Conservation (phyloP, 2,888 invertebrate species). For the Polylopha cassiicola region DNA sequence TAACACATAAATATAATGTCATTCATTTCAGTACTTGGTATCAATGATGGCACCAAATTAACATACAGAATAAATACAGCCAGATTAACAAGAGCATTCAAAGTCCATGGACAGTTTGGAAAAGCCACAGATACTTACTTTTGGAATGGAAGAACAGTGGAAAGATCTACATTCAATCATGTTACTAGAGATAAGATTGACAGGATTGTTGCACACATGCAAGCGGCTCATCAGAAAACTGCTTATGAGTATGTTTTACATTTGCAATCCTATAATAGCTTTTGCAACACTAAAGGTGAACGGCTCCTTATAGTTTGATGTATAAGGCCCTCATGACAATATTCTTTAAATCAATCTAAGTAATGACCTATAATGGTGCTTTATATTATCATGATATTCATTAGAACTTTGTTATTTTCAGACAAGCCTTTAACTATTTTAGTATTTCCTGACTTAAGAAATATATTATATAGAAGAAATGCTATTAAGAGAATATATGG, state of each 20-base stretch:
- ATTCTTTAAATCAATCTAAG: no score
- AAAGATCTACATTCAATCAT: constrained; percentile 82
- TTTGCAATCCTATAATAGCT: constrained; percentile 1
- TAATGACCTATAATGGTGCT: no score
- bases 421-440: no score
- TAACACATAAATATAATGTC: neutral
- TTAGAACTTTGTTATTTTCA: no score
- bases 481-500: no score
- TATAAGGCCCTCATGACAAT: no score
- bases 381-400: no score
- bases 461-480: no score
- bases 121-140: constrained; percentile 85
- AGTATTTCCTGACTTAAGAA: no score
- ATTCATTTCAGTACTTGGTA: constrained; percentile 80
- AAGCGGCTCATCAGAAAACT: constrained; percentile 90
- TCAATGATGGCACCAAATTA: constrained; percentile 80
- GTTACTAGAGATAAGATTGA: constrained; percentile 84
- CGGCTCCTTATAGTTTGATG: neutral
- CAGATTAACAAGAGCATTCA: constrained; percentile 82
- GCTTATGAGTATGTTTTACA: constrained; percentile 86
- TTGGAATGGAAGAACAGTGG: constrained; percentile 82
- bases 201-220: constrained; percentile 84
- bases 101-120: constrained; percentile 86
- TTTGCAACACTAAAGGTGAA: neutral
- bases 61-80: constrained; percentile 77